phyloP scores from a whole-genome alignment of 1,140 invertebrate genomes.

The Aleiodes sp. region DNA sequence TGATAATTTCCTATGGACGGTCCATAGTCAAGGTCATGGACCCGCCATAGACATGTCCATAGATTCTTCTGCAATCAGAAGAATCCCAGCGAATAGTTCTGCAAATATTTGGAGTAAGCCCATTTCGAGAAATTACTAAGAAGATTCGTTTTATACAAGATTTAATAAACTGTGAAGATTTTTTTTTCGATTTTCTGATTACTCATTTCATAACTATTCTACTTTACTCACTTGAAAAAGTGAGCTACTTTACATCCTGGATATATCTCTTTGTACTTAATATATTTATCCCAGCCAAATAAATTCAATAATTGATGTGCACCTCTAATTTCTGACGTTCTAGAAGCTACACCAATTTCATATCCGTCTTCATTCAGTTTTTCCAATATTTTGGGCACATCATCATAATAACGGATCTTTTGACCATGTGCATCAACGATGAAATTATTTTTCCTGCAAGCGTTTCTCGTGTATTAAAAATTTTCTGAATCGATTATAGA shows the following conservation, averaged over 20 bases:
- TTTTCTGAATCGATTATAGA: neutral
- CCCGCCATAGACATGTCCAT: too few relatives aligned
- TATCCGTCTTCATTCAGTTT: slow-evolving; percentile 68
- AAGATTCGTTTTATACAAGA: too few relatives aligned
- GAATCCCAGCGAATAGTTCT: too few relatives aligned
- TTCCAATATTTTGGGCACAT: slow-evolving; percentile 73
- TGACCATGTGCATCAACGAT: slow-evolving; percentile 67
- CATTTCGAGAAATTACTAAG: too few relatives aligned
- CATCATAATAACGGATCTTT: slow-evolving; percentile 69
- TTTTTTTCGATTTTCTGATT: too few relatives aligned
- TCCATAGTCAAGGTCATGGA: too few relatives aligned
- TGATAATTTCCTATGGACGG: too few relatives aligned
- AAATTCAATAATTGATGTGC: slow-evolving; percentile 75
- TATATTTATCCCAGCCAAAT: slow-evolving; percentile 77
- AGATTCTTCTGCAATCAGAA: too few relatives aligned
- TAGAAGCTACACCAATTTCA: slow-evolving; percentile 72
- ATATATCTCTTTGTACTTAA: slow-evolving; percentile 79
- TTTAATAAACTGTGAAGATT: too few relatives aligned
- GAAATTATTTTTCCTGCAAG: slow-evolving; percentile 62
- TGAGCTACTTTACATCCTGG: slow-evolving; percentile 77
- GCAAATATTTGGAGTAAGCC: too few relatives aligned
- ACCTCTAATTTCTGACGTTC: slow-evolving; percentile 73
- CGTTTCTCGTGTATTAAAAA: too few relatives aligned
- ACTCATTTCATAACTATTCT: too few relatives aligned
- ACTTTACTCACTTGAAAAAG: slow-evolving; percentile 72